Base-by-base conservation (phyloP, 2,888 invertebrate species). In the Noctua pronuba region DNA sequence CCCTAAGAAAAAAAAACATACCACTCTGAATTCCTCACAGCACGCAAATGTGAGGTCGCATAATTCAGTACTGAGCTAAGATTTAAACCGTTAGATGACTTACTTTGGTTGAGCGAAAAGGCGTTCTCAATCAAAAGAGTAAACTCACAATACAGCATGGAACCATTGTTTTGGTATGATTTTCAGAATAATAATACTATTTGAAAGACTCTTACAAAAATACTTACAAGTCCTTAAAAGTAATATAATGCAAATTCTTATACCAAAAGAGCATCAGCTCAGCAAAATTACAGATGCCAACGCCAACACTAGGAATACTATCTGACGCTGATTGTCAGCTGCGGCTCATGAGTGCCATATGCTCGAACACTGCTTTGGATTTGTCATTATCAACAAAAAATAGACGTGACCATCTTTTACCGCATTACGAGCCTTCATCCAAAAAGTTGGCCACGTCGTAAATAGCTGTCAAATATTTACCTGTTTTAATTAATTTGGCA, bases 21-120 rank as follows among this genome's bases (percentile, higher is more conserved):
- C 84, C 77, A 87, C 89, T 90, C 81, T 87, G 83, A 89, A 91
- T 90, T 90, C 84, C 82, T 80, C 82, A 85, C 84, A 87, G 83
- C 91, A 92, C 89, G 92, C 91, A 90, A 91, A 91, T 89, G 86
- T 85, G 77, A 85, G 88, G 89, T 87, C 81, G 73, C 78, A 76
- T 89, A 88, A 86, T 87, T 83, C 77, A 84, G 82, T 79, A 65
- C 67, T 35, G 76, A 65, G 65, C 16, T 8, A 41, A 65, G 65
- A 65, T 65, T 65, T 65, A 65, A n/a, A 41, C 18, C 41, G 5
- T 65, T 65, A 41, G 65, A 65, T n/a, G 64, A 24, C 11, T 65
- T 8, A 16, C 65, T n/a, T 65, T 1, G 7, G 41, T 8, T 1
- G n/a, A 16, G 41, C 0, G 10, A 28, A 41, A 10, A n/a, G n/a